Base-by-base conservation (phyloP, 2,797 vertebrate species). In the Triplophysa yarkandensis region DNA sequence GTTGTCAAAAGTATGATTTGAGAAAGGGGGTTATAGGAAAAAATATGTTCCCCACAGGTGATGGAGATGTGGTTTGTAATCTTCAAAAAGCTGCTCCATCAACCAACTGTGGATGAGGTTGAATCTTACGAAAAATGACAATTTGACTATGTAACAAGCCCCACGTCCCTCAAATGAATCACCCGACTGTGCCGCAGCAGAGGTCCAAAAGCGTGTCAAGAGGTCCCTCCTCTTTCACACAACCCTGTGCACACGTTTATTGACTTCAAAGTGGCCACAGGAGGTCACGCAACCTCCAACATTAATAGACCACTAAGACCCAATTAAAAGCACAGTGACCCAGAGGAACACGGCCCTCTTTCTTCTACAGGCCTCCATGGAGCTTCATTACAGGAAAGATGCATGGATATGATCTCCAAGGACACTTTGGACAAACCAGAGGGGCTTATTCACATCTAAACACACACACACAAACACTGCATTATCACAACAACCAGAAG, bases 181-280 rank as follows among this genome's bases (percentile, higher is more conserved):
- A 85, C 63, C n/a, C 17, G 76, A 66, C 73, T 39, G 66, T 74
- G 57, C 27, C 21, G 65, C 74, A 80, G 54, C 81, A 70, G 34
- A 58, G 71, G 74, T 69, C 69, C 78, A 77, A 75, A 83, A 74
- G 80, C 43, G 70, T 43, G 25, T 65, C 60, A 76, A 73, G 57
- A 62, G 64, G 80, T 84, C 83, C 79, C 80, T 21, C 52, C 79
- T 82, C 83, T 83, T 83, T 82, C 80, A 77, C 30, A n/a, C 2
- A 23, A 79, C 81, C 82, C 85, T 61, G 68, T 54, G 52, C 79
- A 77, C 82, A 85, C 86, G 79, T 85, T 88, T 86, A 88, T 82
- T 84, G 86, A 83, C 80, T 85, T 84, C 83, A 87, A 90, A 91
- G 86, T 89, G 88, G 87, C 87, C 89, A 89, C 89, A 84, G 83